These are phyloP conservation scores for Schizaphis graminum DNA, from an alignment of 2,888 invertebrate species.

Conservation along the genomic window DNA sequence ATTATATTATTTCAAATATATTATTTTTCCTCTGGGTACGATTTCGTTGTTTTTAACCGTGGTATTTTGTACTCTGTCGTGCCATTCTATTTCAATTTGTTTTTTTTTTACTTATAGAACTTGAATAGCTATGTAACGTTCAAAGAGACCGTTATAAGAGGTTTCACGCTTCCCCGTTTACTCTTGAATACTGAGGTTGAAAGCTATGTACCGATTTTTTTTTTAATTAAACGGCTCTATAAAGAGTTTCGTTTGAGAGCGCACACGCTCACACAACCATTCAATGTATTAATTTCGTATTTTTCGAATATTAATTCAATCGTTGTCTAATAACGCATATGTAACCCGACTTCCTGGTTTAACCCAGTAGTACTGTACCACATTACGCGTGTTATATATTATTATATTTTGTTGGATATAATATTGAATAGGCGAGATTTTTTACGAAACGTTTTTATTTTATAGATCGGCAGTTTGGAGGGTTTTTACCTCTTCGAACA, in stretches of 20 bases:
- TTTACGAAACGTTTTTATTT: slow-evolving; percentile 67
- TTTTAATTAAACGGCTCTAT: slow-evolving; percentile 22
- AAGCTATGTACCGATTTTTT: slow-evolving; percentile 4
- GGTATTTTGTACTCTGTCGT: not conserved
- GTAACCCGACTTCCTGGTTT: not conserved
- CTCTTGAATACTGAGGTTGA: not conserved
- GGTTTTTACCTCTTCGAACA: slow-evolving; percentile 90
- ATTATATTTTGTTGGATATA: not conserved
- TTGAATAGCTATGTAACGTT: not conserved
- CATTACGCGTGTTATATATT: not conserved
- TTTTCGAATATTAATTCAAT: slow-evolving; percentile 23
- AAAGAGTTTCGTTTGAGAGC: not conserved
- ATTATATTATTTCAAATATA: slow-evolving; percentile 5
- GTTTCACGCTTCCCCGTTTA: not conserved
- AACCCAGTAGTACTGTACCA: no score
- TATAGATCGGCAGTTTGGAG: slow-evolving; percentile 90
- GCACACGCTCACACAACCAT: not conserved
- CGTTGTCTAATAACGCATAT: not conserved
- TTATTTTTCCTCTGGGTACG: slow-evolving; percentile 25
- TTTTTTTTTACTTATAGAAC: not conserved
- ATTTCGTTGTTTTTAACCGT: not conserved
- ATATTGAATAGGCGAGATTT: not conserved
- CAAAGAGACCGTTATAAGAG: slow-evolving; percentile 20
- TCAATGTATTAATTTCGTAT: not conserved
- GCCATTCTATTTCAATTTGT: not conserved